Evolutionary conservation across 1,140 invertebrate species (phyloP), one percentile per base, ranked within the genome.

Genomic region (Chrysopa pallens): DNA sequence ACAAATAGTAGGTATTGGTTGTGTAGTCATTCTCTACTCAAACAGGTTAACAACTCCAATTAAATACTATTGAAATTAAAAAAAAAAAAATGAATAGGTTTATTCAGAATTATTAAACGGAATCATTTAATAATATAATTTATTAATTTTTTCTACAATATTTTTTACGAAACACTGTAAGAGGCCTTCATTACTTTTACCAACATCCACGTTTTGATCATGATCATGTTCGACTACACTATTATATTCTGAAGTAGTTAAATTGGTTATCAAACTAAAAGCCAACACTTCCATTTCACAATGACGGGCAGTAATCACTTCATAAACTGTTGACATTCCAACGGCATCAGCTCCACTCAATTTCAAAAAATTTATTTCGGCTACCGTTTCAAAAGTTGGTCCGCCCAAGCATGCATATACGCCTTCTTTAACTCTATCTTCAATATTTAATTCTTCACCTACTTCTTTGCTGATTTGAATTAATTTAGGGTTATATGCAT

Each of bases 371-470:
- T 72, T 76, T 28, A 92, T 61, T 61, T 97, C 92, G 6, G 90
- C 85, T 0, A 93, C 81, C 0, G 91, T 96, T 63, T 96, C 92
- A 62, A 86, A 97, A 58, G 79, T 85, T 0, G 92, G 93, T 4
- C 92, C 92, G 5, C 87, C 88, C 1, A 95, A 63, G 62, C 90
- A 91, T 1, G 82, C 81, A 58, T 96, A 96, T 6, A 96, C 86
- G 0, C 92, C 92, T 55, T 90, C 84, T 29, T 76, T 76, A 1
- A 91, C 57, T 35, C 76, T 78, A 36, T 80, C 62, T 6, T 67
- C 65, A 28, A 92, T 76, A 1, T 76, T 75, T 53, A 91, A 67
- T 15, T 84, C 73, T 45, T 76, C 67, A 1, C 76, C 80, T 3
- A 87, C 68, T 53, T 77, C 59, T 46, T 73, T 72, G 1, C 83